phyloP scores from a whole-genome alignment of 2,888 invertebrate genomes.

The Nomada fabriciana region DNA sequence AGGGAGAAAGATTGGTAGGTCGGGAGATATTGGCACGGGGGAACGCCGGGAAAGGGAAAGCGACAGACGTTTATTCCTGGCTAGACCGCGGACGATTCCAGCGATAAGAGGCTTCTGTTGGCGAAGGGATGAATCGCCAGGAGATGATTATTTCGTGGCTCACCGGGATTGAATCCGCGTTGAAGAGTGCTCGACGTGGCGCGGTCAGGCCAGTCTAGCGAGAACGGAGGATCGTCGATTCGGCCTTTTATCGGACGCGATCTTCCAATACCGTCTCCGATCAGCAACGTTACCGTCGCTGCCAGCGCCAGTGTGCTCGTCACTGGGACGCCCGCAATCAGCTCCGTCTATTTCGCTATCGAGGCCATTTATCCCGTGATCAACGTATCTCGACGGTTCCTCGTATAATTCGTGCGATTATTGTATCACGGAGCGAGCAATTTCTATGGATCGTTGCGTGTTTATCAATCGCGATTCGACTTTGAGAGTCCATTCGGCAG shows the following conservation, averaged over 20 bases:
- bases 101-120: constrained; percentile 79
- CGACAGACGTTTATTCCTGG: constrained; percentile 63
- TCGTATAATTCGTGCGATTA: too few relatives aligned
- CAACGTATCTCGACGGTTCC: too few relatives aligned
- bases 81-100: constrained; percentile 72
- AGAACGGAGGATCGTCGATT: constrained; percentile 77
- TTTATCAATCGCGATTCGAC: too few relatives aligned
- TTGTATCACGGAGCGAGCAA: too few relatives aligned
- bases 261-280: constrained; percentile 50
- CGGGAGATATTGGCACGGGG: constrained; percentile 31
- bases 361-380: neutral
- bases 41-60: constrained; percentile 53
- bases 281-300: constrained; percentile 48
- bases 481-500: neutral
- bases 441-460: too few relatives aligned
- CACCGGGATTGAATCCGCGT: constrained; percentile 81
- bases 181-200: constrained; percentile 81
- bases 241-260: constrained; percentile 76
- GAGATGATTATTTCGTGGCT: constrained; percentile 83
- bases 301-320: constrained; percentile 42
- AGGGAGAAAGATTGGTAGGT: constrained; percentile 21
- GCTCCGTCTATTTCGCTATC: neutral
- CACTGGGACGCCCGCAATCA: constrained; percentile 1
- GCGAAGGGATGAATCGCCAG: constrained; percentile 78
- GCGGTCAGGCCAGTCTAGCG: constrained; percentile 74